phyloP scores from a whole-genome alignment of 2,797 vertebrate species.

The Anguilla obscura region DNA sequence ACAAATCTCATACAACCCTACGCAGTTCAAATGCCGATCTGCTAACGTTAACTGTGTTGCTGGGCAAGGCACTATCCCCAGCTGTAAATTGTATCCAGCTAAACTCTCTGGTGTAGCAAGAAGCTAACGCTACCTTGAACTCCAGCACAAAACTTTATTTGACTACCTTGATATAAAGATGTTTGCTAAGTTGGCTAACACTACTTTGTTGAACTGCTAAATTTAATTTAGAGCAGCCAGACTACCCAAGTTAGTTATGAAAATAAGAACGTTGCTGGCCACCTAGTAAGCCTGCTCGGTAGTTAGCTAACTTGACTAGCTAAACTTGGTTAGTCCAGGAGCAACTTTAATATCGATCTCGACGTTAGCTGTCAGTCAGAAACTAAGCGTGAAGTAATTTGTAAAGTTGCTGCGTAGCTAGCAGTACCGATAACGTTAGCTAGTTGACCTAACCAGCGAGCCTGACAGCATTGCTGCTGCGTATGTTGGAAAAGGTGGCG shows the following conservation, averaged over 20 bases:
- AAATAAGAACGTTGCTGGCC: not conserved
- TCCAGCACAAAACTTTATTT: not conserved
- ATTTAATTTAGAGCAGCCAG: not conserved
- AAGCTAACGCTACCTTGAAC: not conserved
- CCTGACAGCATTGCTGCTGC: not conserved
- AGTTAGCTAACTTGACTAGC: not conserved
- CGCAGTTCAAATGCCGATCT: slow-evolving; percentile 3
- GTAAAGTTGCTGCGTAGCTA: not conserved
- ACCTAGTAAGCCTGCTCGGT: not conserved
- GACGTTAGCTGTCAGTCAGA: not conserved
- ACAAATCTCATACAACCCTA: not conserved
- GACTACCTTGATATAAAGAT: not conserved
- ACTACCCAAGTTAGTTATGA: not conserved
- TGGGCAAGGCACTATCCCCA: not conserved
- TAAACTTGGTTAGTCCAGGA: not conserved
- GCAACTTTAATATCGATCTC: slow-evolving; percentile 13
- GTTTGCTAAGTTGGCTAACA: not conserved
- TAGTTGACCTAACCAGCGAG: not conserved
- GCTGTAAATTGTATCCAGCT: not conserved
- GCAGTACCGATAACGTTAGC: not conserved
- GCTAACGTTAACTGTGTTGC: not conserved
- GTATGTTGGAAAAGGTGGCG: not conserved
- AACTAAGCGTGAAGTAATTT: not conserved
- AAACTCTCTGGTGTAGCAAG: not conserved
- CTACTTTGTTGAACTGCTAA: not conserved